Conservation (phyloP, 2,888 invertebrate genomes). For the Lepas anatifera region DNA sequence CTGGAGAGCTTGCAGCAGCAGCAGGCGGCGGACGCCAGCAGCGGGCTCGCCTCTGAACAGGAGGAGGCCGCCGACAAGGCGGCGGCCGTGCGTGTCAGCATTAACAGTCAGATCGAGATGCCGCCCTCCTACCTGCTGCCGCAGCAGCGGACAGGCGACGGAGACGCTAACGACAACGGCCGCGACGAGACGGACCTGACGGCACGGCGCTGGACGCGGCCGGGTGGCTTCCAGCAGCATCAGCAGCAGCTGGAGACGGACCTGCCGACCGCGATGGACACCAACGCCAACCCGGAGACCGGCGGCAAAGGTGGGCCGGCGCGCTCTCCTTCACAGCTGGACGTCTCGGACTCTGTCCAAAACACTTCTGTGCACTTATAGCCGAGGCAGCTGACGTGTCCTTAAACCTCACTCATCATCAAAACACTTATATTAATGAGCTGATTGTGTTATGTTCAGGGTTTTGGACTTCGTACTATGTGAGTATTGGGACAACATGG, state of each 20-base stretch:
- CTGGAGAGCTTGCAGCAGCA: constrained; percentile 1
- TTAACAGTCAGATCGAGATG: constrained; percentile 65
- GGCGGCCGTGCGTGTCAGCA: constrained; percentile 46
- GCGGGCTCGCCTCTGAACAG: too few relatives aligned
- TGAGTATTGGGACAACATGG: too few relatives aligned
- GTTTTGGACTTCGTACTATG: too few relatives aligned
- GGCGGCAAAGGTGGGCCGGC: constrained; percentile 14
- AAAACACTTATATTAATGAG: too few relatives aligned
- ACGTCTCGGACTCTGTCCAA: too few relatives aligned
- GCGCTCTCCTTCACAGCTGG: too few relatives aligned
- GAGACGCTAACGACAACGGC: constrained; percentile 15
- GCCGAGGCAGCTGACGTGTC: too few relatives aligned
- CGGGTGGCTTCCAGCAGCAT: too few relatives aligned
- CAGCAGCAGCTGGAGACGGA: constrained; percentile 15
- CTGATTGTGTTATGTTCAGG: too few relatives aligned
- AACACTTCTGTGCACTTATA: too few relatives aligned
- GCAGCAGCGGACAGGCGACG: constrained; percentile 25
- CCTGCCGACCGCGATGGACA: constrained; percentile 15
- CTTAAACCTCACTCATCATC: too few relatives aligned
- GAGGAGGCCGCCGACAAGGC: constrained; percentile 30
- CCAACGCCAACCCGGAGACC: constrained; percentile 13
- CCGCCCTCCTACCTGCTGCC: constrained; percentile 69
- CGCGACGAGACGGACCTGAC: constrained; percentile 9
- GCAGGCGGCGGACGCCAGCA: constrained; percentile 13
- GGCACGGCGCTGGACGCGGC: background rate